Evolutionary conservation across 2,113 vertebrate genomes (phyloP), one percentile per base, ranked within the genome.

Genomic region (Elgaria multicarinata): DNA sequence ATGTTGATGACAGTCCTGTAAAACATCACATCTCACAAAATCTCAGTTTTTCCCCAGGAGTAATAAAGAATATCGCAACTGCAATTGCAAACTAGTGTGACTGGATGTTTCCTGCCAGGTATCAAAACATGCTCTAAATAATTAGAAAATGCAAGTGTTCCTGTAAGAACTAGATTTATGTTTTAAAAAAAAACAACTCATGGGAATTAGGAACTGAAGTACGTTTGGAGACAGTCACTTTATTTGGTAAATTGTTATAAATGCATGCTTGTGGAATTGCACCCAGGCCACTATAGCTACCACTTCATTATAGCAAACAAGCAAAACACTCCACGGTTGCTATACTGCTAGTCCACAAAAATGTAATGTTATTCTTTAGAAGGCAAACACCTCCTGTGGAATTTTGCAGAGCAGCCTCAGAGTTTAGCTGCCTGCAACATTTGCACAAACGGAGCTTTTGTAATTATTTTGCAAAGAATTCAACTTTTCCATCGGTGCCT

Each of bases 401-500:
- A 5, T 46, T 55, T 2, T 20, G 0, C 0, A 1, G 1, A n/a
- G 0, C 42, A 53, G 88, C 82, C 36, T 79, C 9, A 0, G 2
- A 10, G 33, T 92, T n/a, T 83, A 16, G 82, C 89, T 53, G 82
- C 67, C 12, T 64, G 3, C 10, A 0, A 0, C 3, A 20, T 13
- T 13, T 10, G 44, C 44, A 62, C 0, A 44, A 69, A 20, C 0
- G 16, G 4, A 46, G 53, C 67, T 92, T 74, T 64, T 36, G 78
- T 44, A 89, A 36, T 90, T 78, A 72, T 89, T 91, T 50, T 50
- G 12, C 78, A 84, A 93, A 67, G 79, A 0, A 33, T 3, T 90
- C 76, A 88, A 90, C 20, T 86, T 93, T 62, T 87, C 91, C 91
- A 92, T 74, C 36, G 64, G 67, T 85, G 91, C 85, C 91, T 75